These are phyloP conservation scores for Thomomys bottae DNA, from an alignment of 2,113 vertebrate genomes.

Conservation along the genomic window DNA sequence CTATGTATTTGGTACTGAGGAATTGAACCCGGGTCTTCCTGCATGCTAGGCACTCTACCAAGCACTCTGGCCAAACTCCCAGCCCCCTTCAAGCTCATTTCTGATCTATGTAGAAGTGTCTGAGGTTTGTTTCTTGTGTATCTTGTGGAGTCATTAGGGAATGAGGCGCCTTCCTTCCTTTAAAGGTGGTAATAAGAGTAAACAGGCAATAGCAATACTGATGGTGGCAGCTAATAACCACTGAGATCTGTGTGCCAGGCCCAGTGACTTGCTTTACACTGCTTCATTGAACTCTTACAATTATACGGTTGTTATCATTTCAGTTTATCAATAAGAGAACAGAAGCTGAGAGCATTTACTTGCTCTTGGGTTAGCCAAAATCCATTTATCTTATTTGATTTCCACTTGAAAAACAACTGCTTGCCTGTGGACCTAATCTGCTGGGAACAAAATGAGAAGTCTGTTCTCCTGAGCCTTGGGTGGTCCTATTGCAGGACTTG, in stretches of 20 bases:
- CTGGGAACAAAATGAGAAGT: background rate
- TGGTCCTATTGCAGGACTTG: background rate
- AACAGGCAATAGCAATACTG: background rate
- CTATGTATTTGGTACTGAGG: no score
- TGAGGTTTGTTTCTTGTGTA: conserved; percentile 1
- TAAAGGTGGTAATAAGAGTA: background rate
- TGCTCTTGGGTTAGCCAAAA: background rate
- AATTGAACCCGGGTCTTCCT: no score
- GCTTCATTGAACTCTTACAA: background rate
- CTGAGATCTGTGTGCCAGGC: background rate
- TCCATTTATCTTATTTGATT: conserved; percentile 7
- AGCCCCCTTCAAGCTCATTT: background rate
- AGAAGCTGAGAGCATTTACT: background rate
- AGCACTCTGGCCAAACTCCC: no score
- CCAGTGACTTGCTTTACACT: background rate
- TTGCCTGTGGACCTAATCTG: background rate
- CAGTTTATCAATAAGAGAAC: background rate
- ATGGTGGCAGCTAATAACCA: background rate
- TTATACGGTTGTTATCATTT: background rate
- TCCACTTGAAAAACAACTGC: background rate
- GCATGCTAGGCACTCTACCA: no score
- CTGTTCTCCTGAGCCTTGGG: background rate
- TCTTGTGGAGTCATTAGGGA: background rate
- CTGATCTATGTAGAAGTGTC: background rate
- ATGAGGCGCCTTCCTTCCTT: background rate